Evolutionary conservation across 2,113 vertebrate genomes (phyloP), one percentile per base, ranked within the genome.

Genomic region (Oreochromis niloticus): DNA sequence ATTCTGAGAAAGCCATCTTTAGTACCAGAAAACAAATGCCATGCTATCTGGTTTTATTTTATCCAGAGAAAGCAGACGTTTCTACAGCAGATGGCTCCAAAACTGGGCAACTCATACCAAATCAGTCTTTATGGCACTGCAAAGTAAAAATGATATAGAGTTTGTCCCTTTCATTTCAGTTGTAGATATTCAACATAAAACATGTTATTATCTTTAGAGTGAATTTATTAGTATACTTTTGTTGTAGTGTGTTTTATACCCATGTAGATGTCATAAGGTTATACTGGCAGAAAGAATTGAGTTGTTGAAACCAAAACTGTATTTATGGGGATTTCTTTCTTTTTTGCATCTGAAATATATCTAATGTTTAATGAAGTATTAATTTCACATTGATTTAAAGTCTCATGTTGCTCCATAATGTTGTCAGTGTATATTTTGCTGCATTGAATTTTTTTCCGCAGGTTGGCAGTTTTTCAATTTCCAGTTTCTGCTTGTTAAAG

Each of bases 361-460:
- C 48, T 78, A 50, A 84, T 85, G 80, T 84, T 84, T 89, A 56
- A 81, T 92, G 57, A 95, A 95, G 94, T 96, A 96, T 95, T 96
- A 94, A 87, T 91, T 92, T 34, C 50, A 82, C 34, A 84, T 81
- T 85, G 19, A 86, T 88, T 90, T 63, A 91, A 55, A 52, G 54
- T 89, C 81, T 87, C 13, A 22, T 80, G 48, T 86, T 84, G 54
- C 52, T 87, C 59, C 59, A 14, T 36, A 61, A 61, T 82, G 27
- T 78, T 88, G 63, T n/a, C 17, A 34, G 30, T 78, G 73, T 52
- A 78, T 61, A 5, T 71, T 83, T 83, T 52, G 2, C 13, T 34
- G 24, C 5, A 17, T 39, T 16, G 3, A 32, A 36, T 82, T 87
- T 34, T 63, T 41, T 57, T 66, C 6, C 14, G 55, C 19, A 12